Evolutionary conservation across 2,888 invertebrate genomes (phyloP).

Genomic region (Deilephila elpenor): DNA sequence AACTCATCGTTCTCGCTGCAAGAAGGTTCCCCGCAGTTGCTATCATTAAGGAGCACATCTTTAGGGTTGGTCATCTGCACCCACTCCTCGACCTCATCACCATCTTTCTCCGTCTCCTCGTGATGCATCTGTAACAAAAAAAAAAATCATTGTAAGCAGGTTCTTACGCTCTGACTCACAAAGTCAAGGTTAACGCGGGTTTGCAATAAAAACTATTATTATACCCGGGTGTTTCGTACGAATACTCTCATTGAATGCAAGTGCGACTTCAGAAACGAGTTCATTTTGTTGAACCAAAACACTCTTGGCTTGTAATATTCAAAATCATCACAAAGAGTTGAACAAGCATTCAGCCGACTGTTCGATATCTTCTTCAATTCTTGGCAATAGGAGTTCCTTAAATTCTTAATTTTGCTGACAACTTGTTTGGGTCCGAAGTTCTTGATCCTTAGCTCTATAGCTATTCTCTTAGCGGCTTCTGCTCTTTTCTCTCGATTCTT

Average conservation of each 20-base stretch:
- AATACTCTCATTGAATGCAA: slow-evolving; percentile 41
- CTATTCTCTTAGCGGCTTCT: slow-evolving; percentile 54
- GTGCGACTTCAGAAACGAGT: slow-evolving; percentile 60
- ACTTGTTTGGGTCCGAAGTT: slow-evolving; percentile 61
- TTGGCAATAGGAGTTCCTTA: slow-evolving; percentile 66
- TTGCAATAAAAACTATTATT: slow-evolving; percentile 23
- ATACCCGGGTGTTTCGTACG: slow-evolving; percentile 19
- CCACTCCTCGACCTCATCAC: slow-evolving; percentile 34
- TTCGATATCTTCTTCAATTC: slow-evolving; percentile 63
- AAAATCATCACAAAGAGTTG: slow-evolving; percentile 29
- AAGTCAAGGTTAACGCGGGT: slow-evolving; percentile 36
- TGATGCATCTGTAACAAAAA: slow-evolving; percentile 29
- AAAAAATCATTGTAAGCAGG: slow-evolving; percentile 14
- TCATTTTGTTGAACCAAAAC: slow-evolving; percentile 59
- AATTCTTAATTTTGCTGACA: slow-evolving; percentile 65
- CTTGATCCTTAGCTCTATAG: slow-evolving; percentile 52
- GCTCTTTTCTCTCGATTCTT: slow-evolving; percentile 47
- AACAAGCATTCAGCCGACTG: slow-evolving; percentile 32
- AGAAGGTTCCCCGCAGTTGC: slow-evolving; percentile 27
- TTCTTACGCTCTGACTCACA: slow-evolving; percentile 30
- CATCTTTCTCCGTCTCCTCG: slow-evolving; percentile 22
- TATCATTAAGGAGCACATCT: slow-evolving; percentile 21
- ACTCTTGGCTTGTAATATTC: slow-evolving; percentile 55
- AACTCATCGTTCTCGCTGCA: slow-evolving; percentile 29
- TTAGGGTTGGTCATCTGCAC: slow-evolving; percentile 30